Evolutionary conservation across 2,888 invertebrate genomes (phyloP).

Genomic region (Dysmachus trigonus): DNA sequence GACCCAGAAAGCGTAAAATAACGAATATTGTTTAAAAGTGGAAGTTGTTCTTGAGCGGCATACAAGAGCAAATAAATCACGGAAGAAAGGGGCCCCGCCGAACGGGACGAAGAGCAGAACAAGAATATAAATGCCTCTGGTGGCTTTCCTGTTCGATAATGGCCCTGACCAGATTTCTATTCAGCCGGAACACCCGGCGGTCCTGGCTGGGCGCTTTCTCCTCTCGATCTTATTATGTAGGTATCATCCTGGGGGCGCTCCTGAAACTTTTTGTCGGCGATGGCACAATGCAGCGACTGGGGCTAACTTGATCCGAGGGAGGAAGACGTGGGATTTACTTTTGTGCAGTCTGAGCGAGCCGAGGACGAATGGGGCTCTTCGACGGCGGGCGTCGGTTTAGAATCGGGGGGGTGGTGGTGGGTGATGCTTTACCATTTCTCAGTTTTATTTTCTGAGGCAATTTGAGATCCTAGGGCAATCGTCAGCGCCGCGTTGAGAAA

Average conservation of each 20-base stretch:
- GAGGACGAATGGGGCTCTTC: background rate
- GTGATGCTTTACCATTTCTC: background rate
- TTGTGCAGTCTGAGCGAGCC: background rate
- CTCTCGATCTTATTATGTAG: background rate
- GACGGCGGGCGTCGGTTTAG: background rate
- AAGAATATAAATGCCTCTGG: background rate
- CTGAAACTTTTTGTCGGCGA: background rate
- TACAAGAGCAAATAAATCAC: background rate
- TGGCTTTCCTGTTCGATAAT: background rate
- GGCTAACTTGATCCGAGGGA: background rate
- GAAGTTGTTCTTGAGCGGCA: background rate
- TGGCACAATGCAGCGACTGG: background rate
- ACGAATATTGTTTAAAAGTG: background rate
- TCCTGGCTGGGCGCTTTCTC: background rate
- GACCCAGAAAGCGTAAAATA: background rate
- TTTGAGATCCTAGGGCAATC: background rate
- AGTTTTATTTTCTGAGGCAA: background rate
- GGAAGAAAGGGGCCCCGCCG: background rate
- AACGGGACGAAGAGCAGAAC: background rate
- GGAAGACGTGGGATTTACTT: background rate
- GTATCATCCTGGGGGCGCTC: background rate
- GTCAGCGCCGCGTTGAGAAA: background rate
- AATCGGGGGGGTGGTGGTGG: background rate
- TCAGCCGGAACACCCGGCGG: background rate
- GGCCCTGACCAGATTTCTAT: background rate